Conservation (phyloP, 2,113 vertebrate genomes). For the Cavia porcellus region DNA sequence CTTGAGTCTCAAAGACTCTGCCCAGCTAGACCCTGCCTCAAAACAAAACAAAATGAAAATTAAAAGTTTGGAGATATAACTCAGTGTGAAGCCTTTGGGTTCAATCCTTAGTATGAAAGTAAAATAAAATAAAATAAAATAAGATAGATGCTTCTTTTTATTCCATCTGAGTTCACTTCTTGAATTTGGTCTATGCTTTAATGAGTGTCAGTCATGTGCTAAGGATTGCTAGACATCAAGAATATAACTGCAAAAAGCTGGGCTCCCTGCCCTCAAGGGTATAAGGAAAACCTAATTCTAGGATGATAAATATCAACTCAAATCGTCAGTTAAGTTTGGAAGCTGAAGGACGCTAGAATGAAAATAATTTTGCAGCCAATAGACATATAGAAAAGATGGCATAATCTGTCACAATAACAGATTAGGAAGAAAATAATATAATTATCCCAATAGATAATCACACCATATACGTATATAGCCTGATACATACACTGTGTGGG, state of each 20-base stretch:
- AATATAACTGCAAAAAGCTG: not conserved
- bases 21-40: not conserved
- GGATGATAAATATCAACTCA: not conserved
- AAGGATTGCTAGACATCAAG: not conserved
- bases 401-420: not conserved
- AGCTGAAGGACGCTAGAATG: not conserved
- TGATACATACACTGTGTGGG: not conserved
- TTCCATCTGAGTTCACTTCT: not conserved
- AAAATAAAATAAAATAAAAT: not conserved
- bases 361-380: not conserved
- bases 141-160: not conserved
- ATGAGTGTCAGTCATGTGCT: not conserved
- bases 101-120: no score
- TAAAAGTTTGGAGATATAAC: not conserved
- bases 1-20: not conserved
- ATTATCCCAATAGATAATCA: not conserved
- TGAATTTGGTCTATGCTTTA: not conserved
- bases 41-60: not conserved
- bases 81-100: not conserved
- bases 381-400: not conserved
- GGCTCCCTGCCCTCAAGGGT: not conserved
- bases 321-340: not conserved
- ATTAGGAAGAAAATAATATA: not conserved
- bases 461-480: not conserved
- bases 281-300: not conserved